Evolutionary conservation across 1,140 invertebrate species (phyloP).

Genomic region (Holotrichia oblita): DNA sequence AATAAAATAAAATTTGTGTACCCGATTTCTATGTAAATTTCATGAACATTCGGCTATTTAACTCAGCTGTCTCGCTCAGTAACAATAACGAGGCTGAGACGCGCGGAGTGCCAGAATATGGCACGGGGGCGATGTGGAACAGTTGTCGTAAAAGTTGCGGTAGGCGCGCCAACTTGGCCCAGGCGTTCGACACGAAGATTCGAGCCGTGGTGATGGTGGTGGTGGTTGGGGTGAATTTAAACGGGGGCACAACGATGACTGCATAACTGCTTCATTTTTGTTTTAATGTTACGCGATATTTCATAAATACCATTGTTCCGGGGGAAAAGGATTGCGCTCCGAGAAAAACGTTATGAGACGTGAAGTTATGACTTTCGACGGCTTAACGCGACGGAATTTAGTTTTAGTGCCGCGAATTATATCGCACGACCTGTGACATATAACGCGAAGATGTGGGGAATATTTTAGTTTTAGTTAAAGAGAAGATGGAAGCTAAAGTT

Average conservation of each 20-base stretch:
- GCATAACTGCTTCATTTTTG: slow-evolving; percentile 9
- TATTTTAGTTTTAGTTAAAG: too few species aligned
- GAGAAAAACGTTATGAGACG: not conserved
- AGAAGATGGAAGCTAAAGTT: too few species aligned
- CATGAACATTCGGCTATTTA: too few species aligned
- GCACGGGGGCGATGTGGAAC: not conserved
- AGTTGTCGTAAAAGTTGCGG: slow-evolving; percentile 32
- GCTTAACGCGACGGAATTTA: not conserved
- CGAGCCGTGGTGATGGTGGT: not conserved
- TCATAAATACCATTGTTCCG: slow-evolving; percentile 15
- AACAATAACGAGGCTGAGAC: not conserved
- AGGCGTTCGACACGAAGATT: not conserved
- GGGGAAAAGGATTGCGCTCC: not conserved
- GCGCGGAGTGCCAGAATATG: slow-evolving; percentile 2
- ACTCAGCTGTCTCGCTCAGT: not conserved
- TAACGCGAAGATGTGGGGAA: too few species aligned
- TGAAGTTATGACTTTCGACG: not conserved
- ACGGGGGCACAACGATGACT: not conserved
- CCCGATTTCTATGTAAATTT: too few species aligned
- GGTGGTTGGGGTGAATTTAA: slow-evolving; percentile 3
- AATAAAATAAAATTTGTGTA: too few species aligned
- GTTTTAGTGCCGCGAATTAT: not conserved
- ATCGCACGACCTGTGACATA: too few species aligned
- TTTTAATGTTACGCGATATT: slow-evolving; percentile 17
- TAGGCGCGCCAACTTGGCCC: slow-evolving; percentile 15